These are phyloP conservation scores for Dryobates pubescens DNA, from an alignment of 2,797 vertebrate genomes.

Conservation along the genomic window DNA sequence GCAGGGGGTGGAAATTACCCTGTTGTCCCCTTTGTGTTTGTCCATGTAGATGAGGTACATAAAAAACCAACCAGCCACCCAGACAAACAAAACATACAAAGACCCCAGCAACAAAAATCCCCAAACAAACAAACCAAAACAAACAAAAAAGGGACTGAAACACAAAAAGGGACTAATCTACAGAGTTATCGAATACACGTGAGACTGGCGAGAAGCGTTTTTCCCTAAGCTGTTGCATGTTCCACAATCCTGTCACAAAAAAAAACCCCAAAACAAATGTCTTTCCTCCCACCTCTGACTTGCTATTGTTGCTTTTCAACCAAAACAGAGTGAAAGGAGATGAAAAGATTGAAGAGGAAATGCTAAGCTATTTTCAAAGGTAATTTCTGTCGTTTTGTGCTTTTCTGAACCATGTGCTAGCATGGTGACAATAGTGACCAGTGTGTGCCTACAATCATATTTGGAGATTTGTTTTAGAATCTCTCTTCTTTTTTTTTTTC, in stretches of 20 bases:
- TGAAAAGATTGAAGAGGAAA: slow-evolving; percentile 25
- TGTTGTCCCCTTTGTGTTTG: background rate
- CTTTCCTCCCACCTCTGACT: slow-evolving; percentile 28
- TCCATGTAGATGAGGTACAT: background rate
- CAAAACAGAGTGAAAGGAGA: slow-evolving; percentile 46
- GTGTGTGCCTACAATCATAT: background rate
- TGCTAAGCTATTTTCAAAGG: slow-evolving; percentile 21
- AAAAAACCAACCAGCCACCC: background rate
- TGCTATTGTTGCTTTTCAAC: slow-evolving; percentile 49
- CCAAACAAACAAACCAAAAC: no score
- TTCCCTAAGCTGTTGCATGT: background rate
- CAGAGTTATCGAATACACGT: slow-evolving; percentile 32
- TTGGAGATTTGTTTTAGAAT: background rate
- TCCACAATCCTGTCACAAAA: background rate
- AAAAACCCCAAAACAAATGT: background rate
- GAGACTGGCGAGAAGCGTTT: slow-evolving; percentile 6
- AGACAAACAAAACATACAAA: no score
- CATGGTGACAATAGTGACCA: background rate
- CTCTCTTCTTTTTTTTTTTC: no score
- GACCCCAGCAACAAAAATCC: no score
- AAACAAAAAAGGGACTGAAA: no score
- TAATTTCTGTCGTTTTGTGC: background rate
- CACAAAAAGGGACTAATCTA: background rate
- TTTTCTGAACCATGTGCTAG: background rate
- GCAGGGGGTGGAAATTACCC: background rate